phyloP scores from a whole-genome alignment of 2,888 invertebrate genomes.

The Hoplodrina blanda region DNA sequence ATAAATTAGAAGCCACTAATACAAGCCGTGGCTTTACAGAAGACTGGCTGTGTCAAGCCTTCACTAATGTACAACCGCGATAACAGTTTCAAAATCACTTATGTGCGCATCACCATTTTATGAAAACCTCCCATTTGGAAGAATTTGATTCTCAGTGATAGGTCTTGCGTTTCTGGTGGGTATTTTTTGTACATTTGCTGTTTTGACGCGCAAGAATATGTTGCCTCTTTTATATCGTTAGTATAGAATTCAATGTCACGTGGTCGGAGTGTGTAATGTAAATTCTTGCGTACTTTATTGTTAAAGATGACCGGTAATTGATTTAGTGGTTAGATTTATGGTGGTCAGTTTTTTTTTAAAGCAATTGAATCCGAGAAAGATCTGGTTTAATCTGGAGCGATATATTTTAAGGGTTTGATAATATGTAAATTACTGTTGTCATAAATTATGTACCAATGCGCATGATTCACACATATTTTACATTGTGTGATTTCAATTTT shows the following conservation, averaged over 20 bases:
- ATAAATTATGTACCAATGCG: slow-evolving; percentile 1
- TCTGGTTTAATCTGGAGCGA: slow-evolving; percentile 35
- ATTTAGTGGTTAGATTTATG: slow-evolving; percentile 80
- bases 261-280: slow-evolving; percentile 81
- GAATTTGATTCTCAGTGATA: slow-evolving; percentile 11
- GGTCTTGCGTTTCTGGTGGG: slow-evolving; percentile 61
- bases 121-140: slow-evolving; percentile 60
- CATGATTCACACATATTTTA: not conserved
- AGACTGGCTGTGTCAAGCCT: slow-evolving; percentile 88
- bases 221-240: slow-evolving; percentile 84
- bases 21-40: slow-evolving; percentile 88
- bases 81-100: slow-evolving; percentile 88
- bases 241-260: slow-evolving; percentile 83
- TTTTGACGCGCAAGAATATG: slow-evolving; percentile 79
- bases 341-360: slow-evolving; percentile 62
- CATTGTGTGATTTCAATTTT: not conserved
- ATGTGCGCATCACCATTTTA: slow-evolving; percentile 75
- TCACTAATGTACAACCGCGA: slow-evolving; percentile 88
- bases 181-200: slow-evolving; percentile 72
- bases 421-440: slow-evolving; percentile 30
- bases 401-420: slow-evolving; percentile 24
- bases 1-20: slow-evolving; percentile 90
- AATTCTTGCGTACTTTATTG: slow-evolving; percentile 85
- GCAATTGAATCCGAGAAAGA: slow-evolving; percentile 32
- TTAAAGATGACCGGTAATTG: slow-evolving; percentile 81